Percentiles rank a stretch among this genome's conserved stretches.
These are phyloP conservation scores for Cyphomyrus plagiostoma DNA, from an alignment of 2,113 vertebrate species.

Conservation along the genomic window DNA sequence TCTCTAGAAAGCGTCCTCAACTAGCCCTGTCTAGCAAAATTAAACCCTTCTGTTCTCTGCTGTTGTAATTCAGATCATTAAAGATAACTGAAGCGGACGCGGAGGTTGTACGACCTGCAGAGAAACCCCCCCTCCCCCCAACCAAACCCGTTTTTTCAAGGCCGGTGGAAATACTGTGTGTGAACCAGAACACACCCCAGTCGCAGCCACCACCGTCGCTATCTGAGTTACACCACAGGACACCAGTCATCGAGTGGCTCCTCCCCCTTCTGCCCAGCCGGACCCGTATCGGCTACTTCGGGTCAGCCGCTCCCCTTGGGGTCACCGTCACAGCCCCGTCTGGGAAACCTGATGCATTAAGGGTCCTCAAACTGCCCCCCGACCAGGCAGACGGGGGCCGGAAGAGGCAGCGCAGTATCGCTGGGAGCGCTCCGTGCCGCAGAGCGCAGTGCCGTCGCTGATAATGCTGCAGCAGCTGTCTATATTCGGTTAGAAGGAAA, in stretches of 20 bases:
- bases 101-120: background rate
- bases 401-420: conserved; percentile 33
- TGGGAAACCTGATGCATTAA: background rate
- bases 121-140: background rate
- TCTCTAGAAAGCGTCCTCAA: background rate
- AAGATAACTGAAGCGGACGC: background rate
- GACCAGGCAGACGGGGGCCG: conserved; percentile 2
- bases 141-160: background rate
- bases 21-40: background rate
- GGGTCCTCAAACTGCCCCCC: background rate
- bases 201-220: background rate
- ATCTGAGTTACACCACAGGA: background rate
- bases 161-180: background rate
- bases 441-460: conserved; percentile 35
- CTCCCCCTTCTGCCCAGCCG: background rate
- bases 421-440: conserved; percentile 15
- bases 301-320: background rate
- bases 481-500: conserved; percentile 42
- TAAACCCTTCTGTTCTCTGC: background rate
- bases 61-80: background rate
- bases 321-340: background rate
- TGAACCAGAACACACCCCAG: background rate
- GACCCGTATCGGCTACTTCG: background rate
- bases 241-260: background rate
- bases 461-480: conserved; percentile 33